These are phyloP conservation scores for Chiloscyllium punctatum DNA, from an alignment of 2,797 vertebrate species.

Conservation along the genomic window DNA sequence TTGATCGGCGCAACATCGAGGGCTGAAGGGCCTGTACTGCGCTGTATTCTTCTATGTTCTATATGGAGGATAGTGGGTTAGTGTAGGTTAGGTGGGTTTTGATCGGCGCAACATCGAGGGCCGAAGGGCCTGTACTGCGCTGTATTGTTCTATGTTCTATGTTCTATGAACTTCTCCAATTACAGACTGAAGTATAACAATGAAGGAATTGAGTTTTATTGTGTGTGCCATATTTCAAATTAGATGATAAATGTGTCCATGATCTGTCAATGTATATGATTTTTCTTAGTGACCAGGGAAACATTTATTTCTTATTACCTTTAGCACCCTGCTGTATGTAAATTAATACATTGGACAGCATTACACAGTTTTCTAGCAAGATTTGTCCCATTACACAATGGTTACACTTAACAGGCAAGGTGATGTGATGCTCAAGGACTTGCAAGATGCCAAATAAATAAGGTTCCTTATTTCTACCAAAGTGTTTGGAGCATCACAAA, in stretches of 20 bases:
- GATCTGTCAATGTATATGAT: neutral
- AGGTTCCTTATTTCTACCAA: neutral
- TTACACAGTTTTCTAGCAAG: neutral
- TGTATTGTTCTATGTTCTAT: too few species aligned
- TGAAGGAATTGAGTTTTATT: neutral
- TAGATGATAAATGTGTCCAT: neutral
- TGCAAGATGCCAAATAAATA: neutral
- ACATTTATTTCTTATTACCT: neutral
- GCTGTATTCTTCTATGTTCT: too few species aligned
- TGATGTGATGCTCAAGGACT: neutral
- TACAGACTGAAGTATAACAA: neutral
- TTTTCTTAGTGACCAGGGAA: neutral
- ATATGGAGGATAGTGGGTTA: too few species aligned
- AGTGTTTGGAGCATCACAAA: neutral
- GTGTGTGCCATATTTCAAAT: neutral
- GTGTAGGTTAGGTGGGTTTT: too few species aligned
- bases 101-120: too few species aligned
- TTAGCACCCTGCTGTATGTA: neutral
- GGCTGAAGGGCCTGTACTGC: too few species aligned
- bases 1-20: too few species aligned
- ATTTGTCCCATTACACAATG: neutral
- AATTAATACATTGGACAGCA: neutral
- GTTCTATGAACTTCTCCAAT: neutral
- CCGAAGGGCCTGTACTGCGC: too few species aligned
- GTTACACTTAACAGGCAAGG: neutral